Percentiles rank a stretch among this genome's conserved stretches.
phyloP scores from a whole-genome alignment of 2,888 invertebrate genomes.

The Schizotus pectinicornis region DNA sequence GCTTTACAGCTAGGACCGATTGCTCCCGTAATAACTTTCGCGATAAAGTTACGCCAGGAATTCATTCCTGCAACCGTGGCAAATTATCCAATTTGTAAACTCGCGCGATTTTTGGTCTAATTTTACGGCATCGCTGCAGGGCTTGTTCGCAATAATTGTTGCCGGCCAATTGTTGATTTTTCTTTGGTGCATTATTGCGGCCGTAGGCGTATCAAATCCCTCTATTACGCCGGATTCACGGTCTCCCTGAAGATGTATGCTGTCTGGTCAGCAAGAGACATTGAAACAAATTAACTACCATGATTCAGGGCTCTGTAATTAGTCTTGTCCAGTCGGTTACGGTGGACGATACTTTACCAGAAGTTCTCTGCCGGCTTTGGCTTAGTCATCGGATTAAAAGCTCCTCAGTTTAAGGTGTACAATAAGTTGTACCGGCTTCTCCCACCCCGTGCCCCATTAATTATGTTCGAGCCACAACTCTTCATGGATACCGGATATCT shows the following conservation, averaged over 20 bases:
- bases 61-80: slow-evolving; percentile 9
- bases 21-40: slow-evolving; percentile 20
- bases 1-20: slow-evolving; percentile 27
- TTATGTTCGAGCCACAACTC: too few relatives aligned
- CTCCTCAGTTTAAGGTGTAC: neutral
- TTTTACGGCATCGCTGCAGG: neutral
- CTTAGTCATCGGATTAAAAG: slow-evolving; percentile 18
- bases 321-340: slow-evolving; percentile 26
- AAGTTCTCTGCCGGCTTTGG: slow-evolving; percentile 13
- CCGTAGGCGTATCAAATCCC: slow-evolving; percentile 21
- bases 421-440: too few relatives aligned
- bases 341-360: slow-evolving; percentile 24
- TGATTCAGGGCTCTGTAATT: slow-evolving; percentile 27
- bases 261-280: slow-evolving; percentile 22
- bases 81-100: slow-evolving; percentile 15
- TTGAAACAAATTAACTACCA: slow-evolving; percentile 26
- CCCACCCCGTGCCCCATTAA: too few relatives aligned
- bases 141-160: neutral
- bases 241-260: slow-evolving; percentile 8
- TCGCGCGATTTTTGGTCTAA: neutral
- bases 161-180: neutral
- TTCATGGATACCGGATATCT: too few relatives aligned
- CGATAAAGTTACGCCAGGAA: slow-evolving; percentile 18
- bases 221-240: slow-evolving; percentile 23
- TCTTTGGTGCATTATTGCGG: neutral